A percentile compares a stretch with the other conserved stretches of the same genome.
phyloP scores from a whole-genome alignment of 1,140 invertebrate species.

The Drosophila burlai region DNA sequence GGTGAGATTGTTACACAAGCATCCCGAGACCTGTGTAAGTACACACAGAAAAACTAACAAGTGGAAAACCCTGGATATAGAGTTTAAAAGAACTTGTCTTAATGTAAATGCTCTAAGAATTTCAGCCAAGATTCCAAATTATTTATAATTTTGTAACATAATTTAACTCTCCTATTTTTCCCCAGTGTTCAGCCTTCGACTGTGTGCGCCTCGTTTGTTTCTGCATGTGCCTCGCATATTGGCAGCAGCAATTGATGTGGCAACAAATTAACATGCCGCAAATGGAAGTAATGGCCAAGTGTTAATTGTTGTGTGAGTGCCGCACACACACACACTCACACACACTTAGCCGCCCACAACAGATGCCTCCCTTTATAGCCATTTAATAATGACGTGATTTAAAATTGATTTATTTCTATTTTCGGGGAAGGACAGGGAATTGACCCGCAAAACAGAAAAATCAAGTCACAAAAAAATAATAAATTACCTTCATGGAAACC shows the following conservation, averaged over 20 bases:
- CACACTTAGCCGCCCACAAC: slow-evolving; percentile 8
- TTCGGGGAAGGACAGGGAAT: slow-evolving; percentile 21
- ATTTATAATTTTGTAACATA: neutral
- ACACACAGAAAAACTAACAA: slow-evolving; percentile 4
- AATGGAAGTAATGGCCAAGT: slow-evolving; percentile 84
- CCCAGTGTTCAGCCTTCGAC: slow-evolving; percentile 12
- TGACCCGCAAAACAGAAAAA: slow-evolving; percentile 47
- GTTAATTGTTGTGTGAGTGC: slow-evolving; percentile 79
- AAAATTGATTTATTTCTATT: slow-evolving; percentile 69
- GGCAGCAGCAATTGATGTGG: slow-evolving; percentile 81
- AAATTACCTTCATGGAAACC: slow-evolving; percentile 58
- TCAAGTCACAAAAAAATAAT: slow-evolving; percentile 65
- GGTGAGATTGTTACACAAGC: slow-evolving; percentile 74
- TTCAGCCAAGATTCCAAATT: neutral
- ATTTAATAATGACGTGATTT: slow-evolving; percentile 71
- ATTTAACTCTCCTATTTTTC: accelerated
- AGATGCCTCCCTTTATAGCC: slow-evolving; percentile 33
- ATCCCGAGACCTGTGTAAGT: slow-evolving; percentile 25
- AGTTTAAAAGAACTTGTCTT: accelerated
- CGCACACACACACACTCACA: slow-evolving; percentile 23
- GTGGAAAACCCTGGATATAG: accelerated
- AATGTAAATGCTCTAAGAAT: neutral
- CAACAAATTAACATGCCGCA: slow-evolving; percentile 83
- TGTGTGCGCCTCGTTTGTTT: slow-evolving; percentile 30
- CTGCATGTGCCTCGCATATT: slow-evolving; percentile 71